A percentile compares a stretch with the other conserved stretches of the same genome.
phyloP scores from a whole-genome alignment of 2,888 invertebrate species.

The Alloplasta piceator region DNA sequence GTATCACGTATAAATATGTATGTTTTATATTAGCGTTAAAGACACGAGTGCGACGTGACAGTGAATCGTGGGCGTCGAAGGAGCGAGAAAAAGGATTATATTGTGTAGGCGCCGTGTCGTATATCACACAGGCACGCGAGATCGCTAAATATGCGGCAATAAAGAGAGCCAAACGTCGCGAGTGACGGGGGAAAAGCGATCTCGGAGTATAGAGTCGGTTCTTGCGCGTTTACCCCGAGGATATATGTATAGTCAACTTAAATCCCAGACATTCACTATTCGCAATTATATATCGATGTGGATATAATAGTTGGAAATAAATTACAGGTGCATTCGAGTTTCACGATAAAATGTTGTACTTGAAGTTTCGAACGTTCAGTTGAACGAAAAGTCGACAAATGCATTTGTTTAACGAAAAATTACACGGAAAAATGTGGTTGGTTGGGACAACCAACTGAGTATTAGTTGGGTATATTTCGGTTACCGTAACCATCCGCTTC shows the following conservation, averaged over 20 bases:
- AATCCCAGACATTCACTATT: slow-evolving; percentile 54
- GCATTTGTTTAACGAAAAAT: too few relatives aligned
- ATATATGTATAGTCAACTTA: slow-evolving; percentile 36
- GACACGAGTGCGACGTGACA: slow-evolving; percentile 47
- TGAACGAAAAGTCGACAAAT: too few relatives aligned
- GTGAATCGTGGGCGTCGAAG: slow-evolving; percentile 58
- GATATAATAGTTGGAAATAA: neutral
- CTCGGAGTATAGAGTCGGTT: slow-evolving; percentile 26
- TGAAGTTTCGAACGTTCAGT: too few relatives aligned
- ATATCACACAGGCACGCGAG: slow-evolving; percentile 51
- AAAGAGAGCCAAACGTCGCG: slow-evolving; percentile 39
- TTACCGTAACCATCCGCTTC: too few relatives aligned
- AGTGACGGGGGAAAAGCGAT: slow-evolving; percentile 36
- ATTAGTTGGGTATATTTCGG: too few relatives aligned
- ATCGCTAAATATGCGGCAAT: slow-evolving; percentile 27
- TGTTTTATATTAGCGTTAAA: slow-evolving; percentile 1
- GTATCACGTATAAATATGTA: slow-evolving; percentile 3
- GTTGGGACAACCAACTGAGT: too few relatives aligned
- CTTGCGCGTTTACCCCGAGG: slow-evolving; percentile 37
- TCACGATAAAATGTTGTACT: slow-evolving; percentile 10
- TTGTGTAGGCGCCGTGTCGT: slow-evolving; percentile 62
- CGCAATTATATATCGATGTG: neutral
- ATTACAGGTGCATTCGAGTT: slow-evolving; percentile 62
- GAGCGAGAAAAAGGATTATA: slow-evolving; percentile 45
- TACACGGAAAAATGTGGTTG: too few relatives aligned